Percentiles rank a stretch among this genome's conserved stretches.
Conservation (phyloP, 2,888 invertebrate genomes). For the Matsumyia berberina region DNA sequence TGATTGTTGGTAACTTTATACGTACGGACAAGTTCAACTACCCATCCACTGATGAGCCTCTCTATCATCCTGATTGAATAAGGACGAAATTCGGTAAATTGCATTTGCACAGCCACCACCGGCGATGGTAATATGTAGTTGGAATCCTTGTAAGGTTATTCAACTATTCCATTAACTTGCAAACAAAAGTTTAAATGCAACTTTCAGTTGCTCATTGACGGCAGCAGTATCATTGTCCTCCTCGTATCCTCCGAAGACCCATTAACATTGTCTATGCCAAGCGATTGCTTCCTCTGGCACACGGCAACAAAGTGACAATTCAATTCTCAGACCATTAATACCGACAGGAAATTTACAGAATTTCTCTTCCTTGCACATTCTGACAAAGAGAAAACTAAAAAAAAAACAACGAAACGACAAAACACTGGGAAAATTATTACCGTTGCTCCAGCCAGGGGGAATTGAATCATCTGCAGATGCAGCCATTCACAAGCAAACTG, state of each 20-base stretch:
- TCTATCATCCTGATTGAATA: constrained; percentile 13
- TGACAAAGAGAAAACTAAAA: constrained; percentile 26
- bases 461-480: constrained; percentile 13
- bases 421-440: constrained; percentile 20
- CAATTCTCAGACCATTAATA: constrained; percentile 38
- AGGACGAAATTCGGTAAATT: not conserved
- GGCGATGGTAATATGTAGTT: too few species aligned
- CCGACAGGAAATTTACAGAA: constrained; percentile 14
- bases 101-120: not conserved
- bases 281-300: constrained; percentile 13
- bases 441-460: constrained; percentile 18
- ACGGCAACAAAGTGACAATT: constrained; percentile 49
- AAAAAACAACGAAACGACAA: not conserved
- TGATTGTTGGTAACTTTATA: not conserved
- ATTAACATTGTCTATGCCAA: constrained; percentile 30
- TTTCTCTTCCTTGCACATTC: constrained; percentile 26
- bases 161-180: constrained; percentile 2
- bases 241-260: constrained; percentile 6
- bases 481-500: not conserved
- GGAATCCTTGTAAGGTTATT: constrained; percentile 7
- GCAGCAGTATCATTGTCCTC: not conserved
- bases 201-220: constrained; percentile 6
- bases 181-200: constrained; percentile 18
- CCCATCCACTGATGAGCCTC: not conserved
- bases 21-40: not conserved